These are phyloP conservation scores for Drepana arcuata DNA, from an alignment of 1,140 invertebrate species.

Conservation along the genomic window DNA sequence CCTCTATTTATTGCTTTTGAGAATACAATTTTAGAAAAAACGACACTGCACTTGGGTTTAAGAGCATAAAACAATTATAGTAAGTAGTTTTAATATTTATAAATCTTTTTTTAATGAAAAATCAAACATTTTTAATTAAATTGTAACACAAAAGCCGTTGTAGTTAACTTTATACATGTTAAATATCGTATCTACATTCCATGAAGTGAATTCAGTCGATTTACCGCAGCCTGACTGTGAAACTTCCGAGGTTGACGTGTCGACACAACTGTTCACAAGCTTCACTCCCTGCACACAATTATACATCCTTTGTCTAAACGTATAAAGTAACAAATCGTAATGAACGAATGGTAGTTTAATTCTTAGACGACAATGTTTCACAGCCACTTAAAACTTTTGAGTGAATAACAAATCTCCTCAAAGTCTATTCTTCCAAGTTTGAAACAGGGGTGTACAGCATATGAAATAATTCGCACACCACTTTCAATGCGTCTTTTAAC, in stretches of 20 bases:
- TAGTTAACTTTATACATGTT: slow-evolving; percentile 21
- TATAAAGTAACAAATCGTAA: slow-evolving; percentile 20
- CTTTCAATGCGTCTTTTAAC: too few relatives aligned
- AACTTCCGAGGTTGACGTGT: slow-evolving; percentile 32
- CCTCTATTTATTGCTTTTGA: slow-evolving; percentile 8
- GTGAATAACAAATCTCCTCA: slow-evolving; percentile 65
- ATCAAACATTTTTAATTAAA: background rate
- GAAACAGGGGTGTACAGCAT: background rate
- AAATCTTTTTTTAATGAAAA: background rate
- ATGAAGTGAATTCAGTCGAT: slow-evolving; percentile 25
- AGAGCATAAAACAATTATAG: too few relatives aligned
- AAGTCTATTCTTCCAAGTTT: slow-evolving; percentile 58
- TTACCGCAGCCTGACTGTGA: slow-evolving; percentile 30
- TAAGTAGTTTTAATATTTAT: too few relatives aligned
- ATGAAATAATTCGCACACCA: too few relatives aligned
- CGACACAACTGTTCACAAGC: slow-evolving; percentile 26
- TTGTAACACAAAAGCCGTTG: slow-evolving; percentile 13
- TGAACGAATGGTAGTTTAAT: slow-evolving; percentile 41
- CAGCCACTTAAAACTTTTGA: slow-evolving; percentile 67
- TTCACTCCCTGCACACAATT: slow-evolving; percentile 14
- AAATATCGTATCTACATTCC: slow-evolving; percentile 24
- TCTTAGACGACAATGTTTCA: slow-evolving; percentile 59
- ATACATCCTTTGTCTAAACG: slow-evolving; percentile 14
- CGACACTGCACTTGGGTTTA: too few relatives aligned
- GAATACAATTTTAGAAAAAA: slow-evolving; percentile 15